Base-by-base conservation (phyloP, 2,113 vertebrate genomes). In the Paradoxurus hermaphroditus region DNA sequence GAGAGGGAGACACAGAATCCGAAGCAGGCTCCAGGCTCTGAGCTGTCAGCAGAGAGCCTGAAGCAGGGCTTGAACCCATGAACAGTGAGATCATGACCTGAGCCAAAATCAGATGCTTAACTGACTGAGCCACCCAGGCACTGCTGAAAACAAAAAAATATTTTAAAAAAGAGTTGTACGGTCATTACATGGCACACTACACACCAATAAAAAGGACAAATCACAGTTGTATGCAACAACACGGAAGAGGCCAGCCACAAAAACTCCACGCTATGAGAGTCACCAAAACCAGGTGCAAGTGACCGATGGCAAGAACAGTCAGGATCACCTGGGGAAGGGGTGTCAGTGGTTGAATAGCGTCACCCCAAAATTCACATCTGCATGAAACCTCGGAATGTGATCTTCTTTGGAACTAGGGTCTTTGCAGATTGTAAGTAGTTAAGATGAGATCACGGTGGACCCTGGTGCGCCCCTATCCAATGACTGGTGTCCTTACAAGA, bases 191-290 rank as follows among this genome's bases (percentile, higher is more conserved):
- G 56, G 62, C 78, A 31, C 49, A 62, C n/a, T 70, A 78, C 41
- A 53, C 0, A 18, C 70, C 56, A 70, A 46, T 6, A 14, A 27
- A 49, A 83, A 95, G 31, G 23, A 56, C 31, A 59, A 67, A 36
- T 9, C 11, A 39, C 4, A 13, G 46, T n/a, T 13, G 44, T 3
- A 7, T 0, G 0, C 10, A 23, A 5, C 39, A 46, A 2, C 21
- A 12, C 1, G 13, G 77, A 46, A 27, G 46, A 41, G 72, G 7
- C 36, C 51, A 29, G 29, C 14, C 11, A 29, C 49, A 79, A 27
- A 90, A 19, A 21, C 62, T 27, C 27, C 8, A 11, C 29, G 49
- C 36, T 13, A 27, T 10, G 12, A 36, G 16, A 12, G 36, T 65
- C 75, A 65, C 34, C 79, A 41, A 90, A 89, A 70, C 34, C 72